These are phyloP conservation scores for Myotis davidii DNA, from an alignment of 2,113 vertebrate genomes.

Conservation along the genomic window DNA sequence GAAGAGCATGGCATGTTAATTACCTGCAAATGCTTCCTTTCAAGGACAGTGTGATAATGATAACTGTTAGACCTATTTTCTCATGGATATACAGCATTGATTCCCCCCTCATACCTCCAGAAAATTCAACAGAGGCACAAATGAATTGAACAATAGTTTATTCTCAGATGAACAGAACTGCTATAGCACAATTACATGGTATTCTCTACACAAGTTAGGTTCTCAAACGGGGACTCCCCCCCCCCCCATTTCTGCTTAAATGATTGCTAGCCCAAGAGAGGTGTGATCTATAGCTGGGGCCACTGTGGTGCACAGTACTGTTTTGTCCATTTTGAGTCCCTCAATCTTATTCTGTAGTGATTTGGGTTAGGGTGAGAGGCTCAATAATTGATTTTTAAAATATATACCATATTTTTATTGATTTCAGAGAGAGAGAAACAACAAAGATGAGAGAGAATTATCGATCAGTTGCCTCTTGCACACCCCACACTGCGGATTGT, in stretches of 20 bases:
- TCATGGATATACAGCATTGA: not conserved
- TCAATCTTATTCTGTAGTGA: not conserved
- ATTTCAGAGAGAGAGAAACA: too few species aligned
- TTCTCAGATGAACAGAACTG: conserved; percentile 38
- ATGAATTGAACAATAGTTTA: conserved; percentile 2
- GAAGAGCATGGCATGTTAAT: conserved; percentile 39
- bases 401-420: too few species aligned
- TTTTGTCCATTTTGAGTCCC: conserved; percentile 17
- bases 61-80: conserved; percentile 11
- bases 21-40: conserved; percentile 37
- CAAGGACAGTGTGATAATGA: not conserved
- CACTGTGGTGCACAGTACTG: not conserved
- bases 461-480: too few species aligned
- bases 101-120: not conserved
- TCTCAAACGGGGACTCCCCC: not conserved
- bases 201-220: not conserved
- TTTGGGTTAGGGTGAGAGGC: not conserved
- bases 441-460: too few species aligned
- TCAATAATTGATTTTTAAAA: not conserved
- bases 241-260: not conserved
- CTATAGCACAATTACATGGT: not conserved
- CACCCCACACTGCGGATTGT: too few species aligned
- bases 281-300: not conserved
- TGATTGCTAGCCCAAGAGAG: not conserved
- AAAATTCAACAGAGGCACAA: conserved; percentile 1